Evolutionary conservation across 2,797 vertebrate genomes (phyloP), one percentile per base, ranked within the genome.

Genomic region (Protosalanx chinensis): DNA sequence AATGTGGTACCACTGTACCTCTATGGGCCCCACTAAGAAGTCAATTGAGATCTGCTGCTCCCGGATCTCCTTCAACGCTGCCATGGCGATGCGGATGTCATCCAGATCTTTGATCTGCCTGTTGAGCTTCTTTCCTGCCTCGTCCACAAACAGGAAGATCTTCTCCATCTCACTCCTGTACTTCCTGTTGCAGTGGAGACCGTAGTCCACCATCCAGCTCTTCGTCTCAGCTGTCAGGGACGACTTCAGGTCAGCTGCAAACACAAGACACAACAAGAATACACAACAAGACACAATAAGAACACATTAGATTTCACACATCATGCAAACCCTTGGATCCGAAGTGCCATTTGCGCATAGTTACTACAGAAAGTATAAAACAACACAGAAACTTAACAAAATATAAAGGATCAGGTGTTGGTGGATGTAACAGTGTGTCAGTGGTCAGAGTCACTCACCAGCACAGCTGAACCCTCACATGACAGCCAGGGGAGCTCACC

Each of bases 41-140:
- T 99, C 98, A 66, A 95, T 88, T 35, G 88, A 73, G 76, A 95
- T 96, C 68, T 97, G 95, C 18, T 93, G 91, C 71, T 97, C 95
- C 85, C 95, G 91, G 81, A 99, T 97, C 72, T 96, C 95, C 75
- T 96, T 96, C 72, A 98, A 91, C 0, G 96, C 84, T 53, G 92
- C 90, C 98, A 99, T 98, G 4, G 91, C 91, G 13, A 95, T 94
- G 82, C 95, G 93, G 79, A 98, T 95, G 77, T 99, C 98, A 86
- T 99, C 98, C 69, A 99, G 86, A 83, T 99, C 98, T 83, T 90
- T 94, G 79, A 99, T 94, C 51, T 69, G 91, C 10, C 91, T 91
- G 86, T 95, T 97, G 30, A 99, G 86, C 82, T 96, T 98, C 87
- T 96, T 99, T 78, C 85, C 88, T 2, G 92, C 92, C 84, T 98